These are phyloP conservation scores for Sinhomidia bicolor DNA, from an alignment of 2,888 invertebrate genomes.

Conservation along the genomic window DNA sequence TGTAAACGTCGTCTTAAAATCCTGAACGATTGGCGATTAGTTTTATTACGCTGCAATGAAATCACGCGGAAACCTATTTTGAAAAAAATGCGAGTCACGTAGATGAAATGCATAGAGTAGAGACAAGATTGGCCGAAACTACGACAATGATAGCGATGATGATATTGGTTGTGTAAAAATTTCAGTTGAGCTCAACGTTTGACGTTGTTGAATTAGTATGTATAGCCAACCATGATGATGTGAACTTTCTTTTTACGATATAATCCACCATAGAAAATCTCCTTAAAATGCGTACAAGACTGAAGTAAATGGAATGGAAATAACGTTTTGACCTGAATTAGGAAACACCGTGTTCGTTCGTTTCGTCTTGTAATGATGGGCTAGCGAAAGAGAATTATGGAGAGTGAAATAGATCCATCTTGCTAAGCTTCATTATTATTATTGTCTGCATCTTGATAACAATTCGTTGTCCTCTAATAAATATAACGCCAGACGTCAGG, in stretches of 20 bases:
- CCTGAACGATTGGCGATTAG: too few species aligned
- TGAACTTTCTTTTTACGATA: slow-evolving; percentile 40
- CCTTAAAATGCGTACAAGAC: slow-evolving; percentile 42
- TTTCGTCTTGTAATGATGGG: neutral
- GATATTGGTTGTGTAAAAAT: neutral
- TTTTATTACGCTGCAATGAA: slow-evolving; percentile 12
- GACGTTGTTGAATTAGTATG: too few species aligned
- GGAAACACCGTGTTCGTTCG: slow-evolving; percentile 10
- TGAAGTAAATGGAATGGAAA: slow-evolving; percentile 43
- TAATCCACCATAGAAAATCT: slow-evolving; percentile 57
- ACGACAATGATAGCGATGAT: neutral
- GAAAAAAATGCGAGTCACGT: neutral
- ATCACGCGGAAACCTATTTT: slow-evolving; percentile 31
- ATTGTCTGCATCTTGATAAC: too few species aligned
- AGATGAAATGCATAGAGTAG: neutral
- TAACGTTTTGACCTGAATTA: slow-evolving; percentile 54
- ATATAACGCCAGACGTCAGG: too few species aligned
- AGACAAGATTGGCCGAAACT: neutral
- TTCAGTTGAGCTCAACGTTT: too few species aligned
- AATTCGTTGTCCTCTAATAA: too few species aligned
- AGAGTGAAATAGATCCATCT: neutral
- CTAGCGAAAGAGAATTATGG: slow-evolving; percentile 40
- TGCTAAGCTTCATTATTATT: neutral
- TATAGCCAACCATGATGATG: too few species aligned
- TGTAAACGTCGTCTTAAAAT: too few species aligned